Conservation (phyloP, 2,113 vertebrate species). For the Pantherophis guttatus region DNA sequence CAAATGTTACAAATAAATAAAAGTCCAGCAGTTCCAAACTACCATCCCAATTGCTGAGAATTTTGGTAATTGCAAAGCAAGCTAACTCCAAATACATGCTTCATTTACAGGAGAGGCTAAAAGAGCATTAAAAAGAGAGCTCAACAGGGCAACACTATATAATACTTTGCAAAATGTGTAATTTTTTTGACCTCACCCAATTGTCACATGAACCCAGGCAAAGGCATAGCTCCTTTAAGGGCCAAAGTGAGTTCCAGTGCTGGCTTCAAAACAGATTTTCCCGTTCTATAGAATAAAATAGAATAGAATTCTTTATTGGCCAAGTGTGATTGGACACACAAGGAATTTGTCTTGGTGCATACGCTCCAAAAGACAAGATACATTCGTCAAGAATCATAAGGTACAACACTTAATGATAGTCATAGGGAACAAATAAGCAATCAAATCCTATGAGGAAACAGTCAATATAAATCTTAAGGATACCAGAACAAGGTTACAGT, state of each 20-base stretch:
- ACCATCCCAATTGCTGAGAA: neutral
- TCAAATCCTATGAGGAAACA: no score
- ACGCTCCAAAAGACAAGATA: no score
- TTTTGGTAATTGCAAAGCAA: neutral
- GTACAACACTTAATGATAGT: no score
- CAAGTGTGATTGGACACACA: no score
- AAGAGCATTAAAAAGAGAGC: neutral
- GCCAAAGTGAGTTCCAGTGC: neutral
- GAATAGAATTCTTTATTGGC: no score
- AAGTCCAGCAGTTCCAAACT: neutral
- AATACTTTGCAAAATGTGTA: neutral
- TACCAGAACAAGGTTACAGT: no score
- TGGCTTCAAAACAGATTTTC: neutral
- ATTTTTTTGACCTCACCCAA: neutral
- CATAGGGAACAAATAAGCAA: no score
- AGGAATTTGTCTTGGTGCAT: no score
- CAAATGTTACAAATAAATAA: neutral
- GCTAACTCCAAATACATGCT: neutral
- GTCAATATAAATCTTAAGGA: no score
- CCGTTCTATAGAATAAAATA: no score
- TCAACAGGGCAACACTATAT: neutral
- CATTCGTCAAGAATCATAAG: no score
- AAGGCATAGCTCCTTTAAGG: neutral
- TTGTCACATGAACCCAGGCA: neutral
- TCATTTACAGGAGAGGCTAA: neutral